Percentiles rank a stretch among this genome's conserved stretches.
Evolutionary conservation across 2,797 vertebrate genomes (phyloP).

Genomic region (Phrynocephalus forsythii): DNA sequence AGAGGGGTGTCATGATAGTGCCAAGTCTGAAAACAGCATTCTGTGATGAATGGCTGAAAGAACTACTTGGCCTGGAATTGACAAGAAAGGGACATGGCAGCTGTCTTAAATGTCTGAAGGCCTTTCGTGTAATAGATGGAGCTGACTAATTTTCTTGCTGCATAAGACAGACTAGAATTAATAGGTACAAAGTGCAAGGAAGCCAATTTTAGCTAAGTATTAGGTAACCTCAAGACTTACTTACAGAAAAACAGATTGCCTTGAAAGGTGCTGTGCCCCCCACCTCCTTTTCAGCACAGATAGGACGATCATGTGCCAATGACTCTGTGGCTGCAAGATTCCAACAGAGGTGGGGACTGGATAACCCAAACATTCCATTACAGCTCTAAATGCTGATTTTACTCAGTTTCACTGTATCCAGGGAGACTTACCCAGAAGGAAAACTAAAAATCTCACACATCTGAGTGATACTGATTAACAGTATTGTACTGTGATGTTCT

Average conservation of each 20-base stretch:
- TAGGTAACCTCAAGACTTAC: neutral
- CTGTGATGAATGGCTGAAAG: neutral
- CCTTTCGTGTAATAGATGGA: neutral
- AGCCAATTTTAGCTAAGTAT: neutral
- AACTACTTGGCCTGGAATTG: neutral
- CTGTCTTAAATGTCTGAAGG: neutral
- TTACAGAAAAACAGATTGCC: neutral
- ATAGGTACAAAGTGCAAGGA: neutral
- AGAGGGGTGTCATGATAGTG: neutral
- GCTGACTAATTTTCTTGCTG: neutral
- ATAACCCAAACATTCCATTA: too few relatives aligned
- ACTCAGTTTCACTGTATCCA: neutral
- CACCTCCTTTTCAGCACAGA: neutral
- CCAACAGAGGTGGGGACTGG: neutral
- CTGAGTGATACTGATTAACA: neutral
- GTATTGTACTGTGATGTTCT: neutral
- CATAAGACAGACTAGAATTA: neutral
- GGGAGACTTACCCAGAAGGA: neutral
- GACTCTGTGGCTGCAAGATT: neutral
- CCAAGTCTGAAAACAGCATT: neutral
- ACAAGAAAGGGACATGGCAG: neutral
- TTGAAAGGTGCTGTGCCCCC: neutral
- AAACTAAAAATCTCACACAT: neutral
- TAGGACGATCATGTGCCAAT: neutral
- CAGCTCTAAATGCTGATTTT: neutral